Percentiles rank a stretch among this genome's conserved stretches.
Conservation (phyloP, 2,888 invertebrate genomes). For the Lampropteryx suffumata region DNA sequence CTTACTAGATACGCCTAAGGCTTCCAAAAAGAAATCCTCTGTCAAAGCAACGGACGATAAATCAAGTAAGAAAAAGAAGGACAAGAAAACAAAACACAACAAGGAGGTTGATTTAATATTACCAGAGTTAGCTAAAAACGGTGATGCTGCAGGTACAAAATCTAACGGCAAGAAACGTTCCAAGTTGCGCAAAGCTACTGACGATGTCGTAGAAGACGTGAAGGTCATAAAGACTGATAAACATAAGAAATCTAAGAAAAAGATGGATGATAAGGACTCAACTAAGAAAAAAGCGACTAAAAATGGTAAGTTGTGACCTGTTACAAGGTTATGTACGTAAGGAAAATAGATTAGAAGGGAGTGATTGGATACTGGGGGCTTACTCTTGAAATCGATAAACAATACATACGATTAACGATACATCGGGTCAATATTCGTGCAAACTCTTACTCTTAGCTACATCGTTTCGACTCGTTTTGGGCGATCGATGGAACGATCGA, state of each 20-base stretch:
- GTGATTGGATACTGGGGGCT: no score
- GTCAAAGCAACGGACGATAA: constrained; percentile 55
- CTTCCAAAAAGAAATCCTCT: constrained; percentile 64
- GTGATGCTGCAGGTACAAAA: constrained; percentile 52
- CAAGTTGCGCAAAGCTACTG: constrained; percentile 46
- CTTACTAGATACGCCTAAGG: constrained; percentile 57
- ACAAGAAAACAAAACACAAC: constrained; percentile 64
- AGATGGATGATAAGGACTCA: constrained; percentile 66
- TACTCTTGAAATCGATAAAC: no score
- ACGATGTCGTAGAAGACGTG: constrained; percentile 40
- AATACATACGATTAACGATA: no score
- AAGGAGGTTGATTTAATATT: constrained; percentile 65
- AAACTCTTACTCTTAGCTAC: no score
- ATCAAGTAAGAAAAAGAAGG: constrained; percentile 60
- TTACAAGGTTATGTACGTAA: no score
- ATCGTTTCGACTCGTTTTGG: no score
- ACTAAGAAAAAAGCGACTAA: constrained; percentile 74
- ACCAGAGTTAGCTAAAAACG: constrained; percentile 55
- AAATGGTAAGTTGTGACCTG: constrained; percentile 64
- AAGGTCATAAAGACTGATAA: constrained; percentile 74
- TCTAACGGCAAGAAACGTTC: constrained; percentile 63
- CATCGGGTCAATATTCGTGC: no score
- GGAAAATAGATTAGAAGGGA: no score
- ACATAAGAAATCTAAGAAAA: constrained; percentile 76
- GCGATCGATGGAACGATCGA: no score